Conservation (phyloP, 2,888 invertebrate genomes). For the Meta bourneti region DNA sequence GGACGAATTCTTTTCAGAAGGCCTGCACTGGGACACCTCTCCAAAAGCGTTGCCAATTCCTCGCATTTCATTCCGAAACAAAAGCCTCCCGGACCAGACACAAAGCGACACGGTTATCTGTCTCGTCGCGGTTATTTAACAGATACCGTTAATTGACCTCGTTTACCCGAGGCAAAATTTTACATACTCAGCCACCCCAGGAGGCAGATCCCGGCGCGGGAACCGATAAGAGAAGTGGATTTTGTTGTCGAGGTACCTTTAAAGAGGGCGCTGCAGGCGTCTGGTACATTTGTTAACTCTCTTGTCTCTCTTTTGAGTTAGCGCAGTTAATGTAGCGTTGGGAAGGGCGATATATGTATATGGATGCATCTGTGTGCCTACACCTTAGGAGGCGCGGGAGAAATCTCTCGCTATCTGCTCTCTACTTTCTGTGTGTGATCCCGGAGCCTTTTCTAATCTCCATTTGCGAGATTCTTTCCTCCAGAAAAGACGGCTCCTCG, state of each 20-base stretch:
- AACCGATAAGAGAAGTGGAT: constrained; percentile 59
- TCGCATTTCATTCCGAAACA: constrained; percentile 54
- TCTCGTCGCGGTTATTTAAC: constrained; percentile 73
- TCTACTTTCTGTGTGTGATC: constrained; percentile 18
- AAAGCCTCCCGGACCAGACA: constrained; percentile 50
- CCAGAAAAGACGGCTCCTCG: constrained; percentile 39
- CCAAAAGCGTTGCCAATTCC: constrained; percentile 44
- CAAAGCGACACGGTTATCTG: constrained; percentile 56
- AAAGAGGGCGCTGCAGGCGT: constrained; percentile 54
- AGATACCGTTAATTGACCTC: constrained; percentile 76
- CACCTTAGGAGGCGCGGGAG: constrained; percentile 36
- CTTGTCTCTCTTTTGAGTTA: constrained; percentile 43
- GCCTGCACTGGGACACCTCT: constrained; percentile 13
- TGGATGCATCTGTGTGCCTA: constrained; percentile 19
- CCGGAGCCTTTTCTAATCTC: constrained; percentile 54
- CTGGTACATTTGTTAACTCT: constrained; percentile 54
- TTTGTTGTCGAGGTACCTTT: constrained; percentile 49
- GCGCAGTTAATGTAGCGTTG: constrained; percentile 73
- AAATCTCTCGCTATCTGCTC: constrained; percentile 25
- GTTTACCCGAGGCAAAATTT: constrained; percentile 71
- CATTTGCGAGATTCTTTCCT: constrained; percentile 53
- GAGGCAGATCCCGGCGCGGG: constrained; percentile 59
- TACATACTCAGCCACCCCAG: constrained; percentile 57
- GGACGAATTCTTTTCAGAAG: constrained; percentile 12
- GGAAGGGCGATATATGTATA: constrained; percentile 52